Evolutionary conservation across 1,140 invertebrate genomes (phyloP).

Genomic region (Sminthurides bifidus): DNA sequence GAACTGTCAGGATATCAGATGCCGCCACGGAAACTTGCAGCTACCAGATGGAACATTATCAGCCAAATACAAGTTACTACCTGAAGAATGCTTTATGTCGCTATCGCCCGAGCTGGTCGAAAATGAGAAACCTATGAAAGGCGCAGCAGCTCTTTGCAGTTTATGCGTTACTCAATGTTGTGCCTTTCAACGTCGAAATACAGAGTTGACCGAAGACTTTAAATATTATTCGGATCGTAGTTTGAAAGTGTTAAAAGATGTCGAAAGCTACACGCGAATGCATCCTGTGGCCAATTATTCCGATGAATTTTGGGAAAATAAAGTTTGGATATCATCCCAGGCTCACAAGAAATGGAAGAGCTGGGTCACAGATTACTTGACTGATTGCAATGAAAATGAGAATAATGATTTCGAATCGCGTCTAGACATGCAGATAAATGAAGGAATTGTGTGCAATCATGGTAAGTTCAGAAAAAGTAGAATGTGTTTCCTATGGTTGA

Average conservation of each 20-base stretch:
- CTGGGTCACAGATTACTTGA: background rate
- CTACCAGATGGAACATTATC: constrained; percentile 29
- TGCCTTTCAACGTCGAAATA: no score
- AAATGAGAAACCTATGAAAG: constrained; percentile 30
- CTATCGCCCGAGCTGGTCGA: constrained; percentile 5
- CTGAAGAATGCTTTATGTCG: constrained; percentile 39
- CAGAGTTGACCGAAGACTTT: no score
- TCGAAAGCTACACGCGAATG: constrained; percentile 13
- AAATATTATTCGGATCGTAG: no score
- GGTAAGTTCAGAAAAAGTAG: no score
- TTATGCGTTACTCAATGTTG: constrained; percentile 34
- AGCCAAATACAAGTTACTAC: constrained; percentile 11
- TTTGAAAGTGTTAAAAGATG: constrained; percentile 29
- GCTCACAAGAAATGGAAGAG: constrained; percentile 20
- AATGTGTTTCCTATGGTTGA: no score
- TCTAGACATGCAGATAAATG: no score
- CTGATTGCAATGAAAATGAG: background rate
- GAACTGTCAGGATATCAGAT: constrained; percentile 41
- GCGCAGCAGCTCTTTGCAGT: no score
- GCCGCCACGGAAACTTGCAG: constrained; percentile 41
- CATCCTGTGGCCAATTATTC: constrained; percentile 3
- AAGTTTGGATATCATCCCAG: constrained; percentile 22
- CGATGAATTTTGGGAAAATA: constrained; percentile 7
- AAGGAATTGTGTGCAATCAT: no score
- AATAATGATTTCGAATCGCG: no score